Evolutionary conservation across 2,888 invertebrate genomes (phyloP).

Genomic region (Marasmarcha lunaedactyla): DNA sequence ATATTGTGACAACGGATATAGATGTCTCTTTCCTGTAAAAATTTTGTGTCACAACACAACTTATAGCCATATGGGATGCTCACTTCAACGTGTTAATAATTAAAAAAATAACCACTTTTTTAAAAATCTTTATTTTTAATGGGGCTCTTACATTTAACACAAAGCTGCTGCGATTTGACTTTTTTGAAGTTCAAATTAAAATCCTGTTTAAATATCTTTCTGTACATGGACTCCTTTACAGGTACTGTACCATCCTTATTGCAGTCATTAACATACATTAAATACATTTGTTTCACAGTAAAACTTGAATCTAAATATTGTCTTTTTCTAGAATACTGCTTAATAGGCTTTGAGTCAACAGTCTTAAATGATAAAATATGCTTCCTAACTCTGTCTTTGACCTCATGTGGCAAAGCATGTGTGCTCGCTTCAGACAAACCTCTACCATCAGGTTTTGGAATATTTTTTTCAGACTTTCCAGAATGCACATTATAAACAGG

Average conservation of each 20-base stretch:
- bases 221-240: slow-evolving; percentile 59
- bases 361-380: slow-evolving; percentile 47
- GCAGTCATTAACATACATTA: slow-evolving; percentile 41
- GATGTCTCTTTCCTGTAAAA: too few relatives aligned
- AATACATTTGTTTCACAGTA: slow-evolving; percentile 50
- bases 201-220: slow-evolving; percentile 52
- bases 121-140: too few relatives aligned
- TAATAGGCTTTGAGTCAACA: slow-evolving; percentile 37
- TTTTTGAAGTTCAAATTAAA: slow-evolving; percentile 52
- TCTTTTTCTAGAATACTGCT: slow-evolving; percentile 44
- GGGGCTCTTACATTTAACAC: slow-evolving; percentile 45
- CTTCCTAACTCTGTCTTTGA: slow-evolving; percentile 44
- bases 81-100: too few relatives aligned
- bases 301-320: slow-evolving; percentile 41
- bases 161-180: slow-evolving; percentile 33
- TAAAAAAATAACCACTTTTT: too few relatives aligned
- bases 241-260: slow-evolving; percentile 28
- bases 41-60: too few relatives aligned
- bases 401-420: slow-evolving; percentile 39
- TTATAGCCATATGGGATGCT: too few relatives aligned
- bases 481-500: slow-evolving; percentile 58
- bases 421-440: slow-evolving; percentile 43
- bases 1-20: too few relatives aligned
- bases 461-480: slow-evolving; percentile 51
- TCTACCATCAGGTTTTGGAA: slow-evolving; percentile 55